A percentile compares a stretch with the other conserved stretches of the same genome.
These are phyloP conservation scores for Xerus rutilus DNA, from an alignment of 2,797 vertebrate genomes.

Conservation along the genomic window DNA sequence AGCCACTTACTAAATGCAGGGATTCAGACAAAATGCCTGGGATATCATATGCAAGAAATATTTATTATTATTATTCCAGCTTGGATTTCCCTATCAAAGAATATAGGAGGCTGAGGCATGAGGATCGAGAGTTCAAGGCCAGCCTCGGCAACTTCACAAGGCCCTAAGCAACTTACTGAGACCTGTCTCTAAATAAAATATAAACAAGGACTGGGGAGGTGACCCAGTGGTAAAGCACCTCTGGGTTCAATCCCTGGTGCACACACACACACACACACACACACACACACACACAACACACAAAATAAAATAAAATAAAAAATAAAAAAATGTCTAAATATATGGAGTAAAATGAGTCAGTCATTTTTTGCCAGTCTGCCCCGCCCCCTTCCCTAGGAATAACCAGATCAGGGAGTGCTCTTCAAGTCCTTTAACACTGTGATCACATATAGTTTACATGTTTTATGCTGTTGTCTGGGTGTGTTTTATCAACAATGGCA, in stretches of 20 bases:
- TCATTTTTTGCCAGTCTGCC: not conserved
- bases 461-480: not conserved
- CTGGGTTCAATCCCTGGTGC: too few relatives aligned
- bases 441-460: not conserved
- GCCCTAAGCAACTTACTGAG: too few relatives aligned
- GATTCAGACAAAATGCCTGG: too few relatives aligned
- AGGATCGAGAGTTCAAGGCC: too few relatives aligned
- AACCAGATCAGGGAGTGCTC: not conserved
- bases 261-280: too few relatives aligned
- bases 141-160: too few relatives aligned
- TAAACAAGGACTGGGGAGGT: too few relatives aligned
- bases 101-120: not conserved
- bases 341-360: not conserved
- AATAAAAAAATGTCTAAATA: not conserved
- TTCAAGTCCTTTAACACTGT: not conserved
- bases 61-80: not conserved
- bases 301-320: too few relatives aligned
- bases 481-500: not conserved
- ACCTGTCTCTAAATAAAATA: too few relatives aligned
- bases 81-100: not conserved
- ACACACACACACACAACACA: too few relatives aligned
- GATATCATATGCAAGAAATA: not conserved
- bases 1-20: not conserved
- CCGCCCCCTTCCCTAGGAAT: not conserved
- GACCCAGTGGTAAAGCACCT: too few relatives aligned